These are phyloP conservation scores for Lota lota DNA, from an alignment of 2,113 vertebrate species.

Conservation along the genomic window DNA sequence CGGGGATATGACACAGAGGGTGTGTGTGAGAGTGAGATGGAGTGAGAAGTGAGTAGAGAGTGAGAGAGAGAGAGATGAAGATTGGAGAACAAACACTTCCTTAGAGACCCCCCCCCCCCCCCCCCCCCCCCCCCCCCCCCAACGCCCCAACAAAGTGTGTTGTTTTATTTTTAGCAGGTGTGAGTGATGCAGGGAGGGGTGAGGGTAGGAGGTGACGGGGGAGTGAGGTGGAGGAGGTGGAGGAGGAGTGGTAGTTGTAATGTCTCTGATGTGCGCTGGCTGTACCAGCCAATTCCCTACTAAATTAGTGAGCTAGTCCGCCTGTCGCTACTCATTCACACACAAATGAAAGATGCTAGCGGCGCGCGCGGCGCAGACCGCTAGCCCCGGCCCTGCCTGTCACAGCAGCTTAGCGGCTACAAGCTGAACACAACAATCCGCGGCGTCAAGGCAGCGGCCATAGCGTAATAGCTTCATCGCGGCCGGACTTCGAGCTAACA, in stretches of 20 bases:
- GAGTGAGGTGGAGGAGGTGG: not conserved
- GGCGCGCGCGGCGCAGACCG: slow-evolving; percentile 45
- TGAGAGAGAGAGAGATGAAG: not conserved
- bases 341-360: slow-evolving; percentile 66
- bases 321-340: slow-evolving; percentile 69
- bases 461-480: slow-evolving; percentile 59
- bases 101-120: slow-evolving; percentile 46
- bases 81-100: slow-evolving; percentile 34
- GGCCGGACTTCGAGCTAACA: too few species aligned
- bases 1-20: not conserved
- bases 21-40: too few species aligned
- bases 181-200: slow-evolving; percentile 42
- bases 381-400: slow-evolving; percentile 65
- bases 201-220: not conserved
- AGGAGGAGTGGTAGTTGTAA: not conserved
- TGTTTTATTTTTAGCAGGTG: slow-evolving; percentile 65
- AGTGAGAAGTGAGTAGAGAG: not conserved
- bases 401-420: slow-evolving; percentile 65
- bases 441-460: slow-evolving; percentile 55
- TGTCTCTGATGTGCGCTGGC: too few species aligned
- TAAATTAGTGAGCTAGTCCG: slow-evolving; percentile 60
- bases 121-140: too few species aligned
- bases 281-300: slow-evolving; percentile 51
- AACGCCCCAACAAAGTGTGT: too few species aligned
- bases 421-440: slow-evolving; percentile 57